Percentiles rank a stretch among this genome's conserved stretches.
Conservation (phyloP, 2,888 invertebrate genomes). For the Anagyrus pseudococci region DNA sequence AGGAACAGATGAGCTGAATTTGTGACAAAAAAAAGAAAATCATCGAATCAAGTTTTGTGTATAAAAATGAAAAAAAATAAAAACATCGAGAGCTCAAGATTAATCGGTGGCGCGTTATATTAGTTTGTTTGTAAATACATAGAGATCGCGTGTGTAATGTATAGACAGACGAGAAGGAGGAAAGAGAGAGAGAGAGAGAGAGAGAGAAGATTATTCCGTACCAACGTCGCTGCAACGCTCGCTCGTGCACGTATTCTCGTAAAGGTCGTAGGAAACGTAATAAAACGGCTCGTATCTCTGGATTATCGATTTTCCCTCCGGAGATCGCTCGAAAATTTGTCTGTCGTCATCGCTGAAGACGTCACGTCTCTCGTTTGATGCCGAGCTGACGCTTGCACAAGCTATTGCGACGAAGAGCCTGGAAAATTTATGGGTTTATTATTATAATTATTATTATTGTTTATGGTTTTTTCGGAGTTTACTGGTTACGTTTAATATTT, state of each 20-base stretch:
- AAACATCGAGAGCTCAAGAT: too few species aligned
- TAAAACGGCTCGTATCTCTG: constrained; percentile 5
- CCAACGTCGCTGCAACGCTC: constrained; percentile 34
- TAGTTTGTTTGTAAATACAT: too few species aligned
- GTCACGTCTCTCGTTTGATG: not conserved
- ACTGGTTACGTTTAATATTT: too few species aligned
- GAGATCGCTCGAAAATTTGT: constrained; percentile 12
- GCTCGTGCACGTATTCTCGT: constrained; percentile 17
- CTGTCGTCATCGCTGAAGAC: constrained; percentile 5
- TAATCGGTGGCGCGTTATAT: too few species aligned
- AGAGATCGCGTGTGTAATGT: too few species aligned
- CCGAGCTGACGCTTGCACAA: constrained; percentile 19
- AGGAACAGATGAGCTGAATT: constrained; percentile 26
- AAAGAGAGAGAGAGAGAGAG: too few species aligned
- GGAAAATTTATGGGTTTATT: not conserved
- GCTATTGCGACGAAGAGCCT: constrained; percentile 16
- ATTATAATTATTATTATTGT: too few species aligned
- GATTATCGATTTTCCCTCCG: not conserved
- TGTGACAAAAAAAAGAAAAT: not conserved
- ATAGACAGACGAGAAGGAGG: too few species aligned
- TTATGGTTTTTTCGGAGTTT: too few species aligned
- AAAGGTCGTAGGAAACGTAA: constrained; percentile 21
- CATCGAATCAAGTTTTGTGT: not conserved
- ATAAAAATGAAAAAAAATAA: not conserved
- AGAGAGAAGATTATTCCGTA: too few species aligned